phyloP scores from a whole-genome alignment of 2,797 vertebrate genomes.

The Spinibarbus caldwelli region DNA sequence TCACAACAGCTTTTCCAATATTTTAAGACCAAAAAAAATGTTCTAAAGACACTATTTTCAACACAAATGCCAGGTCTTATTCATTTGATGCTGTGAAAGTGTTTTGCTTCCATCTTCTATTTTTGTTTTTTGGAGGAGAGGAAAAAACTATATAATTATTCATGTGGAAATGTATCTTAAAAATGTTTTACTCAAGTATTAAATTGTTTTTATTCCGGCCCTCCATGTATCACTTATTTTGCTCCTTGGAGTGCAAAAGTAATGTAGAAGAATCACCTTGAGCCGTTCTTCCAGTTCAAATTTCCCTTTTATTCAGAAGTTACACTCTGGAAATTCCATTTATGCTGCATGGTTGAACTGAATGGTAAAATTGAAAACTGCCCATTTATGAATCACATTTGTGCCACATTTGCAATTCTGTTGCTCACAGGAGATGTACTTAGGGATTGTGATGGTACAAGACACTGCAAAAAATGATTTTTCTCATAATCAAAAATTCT shows the following conservation, averaged over 20 bases:
- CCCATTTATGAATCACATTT: constrained; percentile 80
- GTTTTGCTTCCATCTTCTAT: constrained; percentile 17
- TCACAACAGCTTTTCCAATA: constrained; percentile 6
- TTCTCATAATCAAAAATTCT: neutral
- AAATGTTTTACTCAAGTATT: constrained; percentile 59
- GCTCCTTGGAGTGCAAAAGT: constrained; percentile 43
- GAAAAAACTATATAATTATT: constrained; percentile 29
- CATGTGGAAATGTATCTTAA: constrained; percentile 38
- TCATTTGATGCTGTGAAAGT: constrained; percentile 5
- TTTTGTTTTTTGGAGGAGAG: neutral
- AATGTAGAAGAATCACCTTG: constrained; percentile 53
- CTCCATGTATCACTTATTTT: constrained; percentile 50
- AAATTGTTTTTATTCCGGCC: constrained; percentile 54
- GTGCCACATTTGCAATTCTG: constrained; percentile 76
- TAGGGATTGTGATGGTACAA: constrained; percentile 64
- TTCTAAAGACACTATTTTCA: neutral
- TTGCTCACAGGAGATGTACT: constrained; percentile 60
- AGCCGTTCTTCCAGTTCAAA: constrained; percentile 45
- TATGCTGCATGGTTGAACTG: constrained; percentile 71
- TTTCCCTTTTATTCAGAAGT: constrained; percentile 58
- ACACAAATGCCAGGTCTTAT: neutral
- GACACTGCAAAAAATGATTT: constrained; percentile 1
- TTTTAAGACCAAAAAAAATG: neutral
- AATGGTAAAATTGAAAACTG: constrained; percentile 78
- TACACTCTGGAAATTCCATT: constrained; percentile 72